Percentiles rank a stretch among this genome's conserved stretches.
Conservation (phyloP, 2,797 vertebrate species). For the Oreonectes daqikongensis region DNA sequence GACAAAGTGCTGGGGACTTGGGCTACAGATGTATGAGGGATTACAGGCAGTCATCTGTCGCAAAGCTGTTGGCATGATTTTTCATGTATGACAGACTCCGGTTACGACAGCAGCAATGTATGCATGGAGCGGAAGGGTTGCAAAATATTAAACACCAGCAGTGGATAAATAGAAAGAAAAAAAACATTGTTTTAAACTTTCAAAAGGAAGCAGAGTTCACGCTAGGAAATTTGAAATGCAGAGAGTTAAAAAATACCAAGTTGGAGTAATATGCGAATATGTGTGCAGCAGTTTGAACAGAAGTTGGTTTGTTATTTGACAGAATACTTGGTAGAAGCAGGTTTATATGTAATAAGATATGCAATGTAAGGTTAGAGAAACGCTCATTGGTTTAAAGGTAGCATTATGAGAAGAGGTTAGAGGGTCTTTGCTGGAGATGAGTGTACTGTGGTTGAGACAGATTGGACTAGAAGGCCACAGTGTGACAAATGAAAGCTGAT, state of each 20-base stretch:
- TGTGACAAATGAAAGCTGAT: constrained; percentile 48
- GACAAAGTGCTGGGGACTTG: constrained; percentile 24
- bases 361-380: constrained; percentile 8
- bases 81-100: constrained; percentile 52
- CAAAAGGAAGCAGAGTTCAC: background rate
- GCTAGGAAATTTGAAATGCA: background rate
- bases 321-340: no score
- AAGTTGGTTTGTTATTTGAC: background rate
- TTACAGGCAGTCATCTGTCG: constrained; percentile 57
- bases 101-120: constrained; percentile 49
- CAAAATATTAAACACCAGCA: constrained; percentile 33
- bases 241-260: background rate
- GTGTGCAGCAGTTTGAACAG: constrained; percentile 9
- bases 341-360: no score
- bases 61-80: constrained; percentile 54
- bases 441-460: constrained; percentile 19
- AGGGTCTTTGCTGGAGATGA: constrained; percentile 4
- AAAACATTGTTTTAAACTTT: background rate
- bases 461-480: constrained; percentile 39
- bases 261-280: background rate
- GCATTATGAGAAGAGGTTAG: constrained; percentile 4
- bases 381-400: background rate
- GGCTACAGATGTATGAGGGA: constrained; percentile 49
- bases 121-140: constrained; percentile 38
- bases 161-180: constrained; percentile 23